Conservation (phyloP, 2,797 vertebrate genomes). For the Todus mexicanus region DNA sequence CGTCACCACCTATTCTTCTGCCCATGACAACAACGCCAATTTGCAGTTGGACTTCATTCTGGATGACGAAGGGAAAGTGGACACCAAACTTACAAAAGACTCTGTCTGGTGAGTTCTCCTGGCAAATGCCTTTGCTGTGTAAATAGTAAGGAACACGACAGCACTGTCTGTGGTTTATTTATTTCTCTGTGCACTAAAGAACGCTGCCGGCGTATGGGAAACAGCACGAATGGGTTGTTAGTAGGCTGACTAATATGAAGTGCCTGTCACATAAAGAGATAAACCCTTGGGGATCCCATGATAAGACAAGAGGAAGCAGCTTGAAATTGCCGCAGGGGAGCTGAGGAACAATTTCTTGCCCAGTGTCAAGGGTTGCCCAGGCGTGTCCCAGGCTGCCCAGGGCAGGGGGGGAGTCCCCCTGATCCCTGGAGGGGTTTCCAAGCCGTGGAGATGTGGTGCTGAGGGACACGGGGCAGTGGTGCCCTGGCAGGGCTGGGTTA, state of each 20-base stretch:
- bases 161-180: not conserved
- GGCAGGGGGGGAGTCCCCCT: not conserved
- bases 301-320: not conserved
- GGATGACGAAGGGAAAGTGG: conserved; percentile 84
- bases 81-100: conserved; percentile 84
- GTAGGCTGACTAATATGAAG: not conserved
- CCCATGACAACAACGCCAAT: conserved; percentile 94
- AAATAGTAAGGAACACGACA: not conserved
- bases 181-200: not conserved
- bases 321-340: not conserved
- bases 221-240: not conserved
- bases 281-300: not conserved
- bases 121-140: not conserved
- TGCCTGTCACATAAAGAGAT: not conserved
- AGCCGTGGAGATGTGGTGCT: not conserved
- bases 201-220: not conserved
- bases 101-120: conserved; percentile 84
- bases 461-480: not conserved
- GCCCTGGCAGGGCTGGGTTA: not conserved
- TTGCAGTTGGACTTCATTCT: conserved; percentile 88
- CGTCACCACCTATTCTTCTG: conserved; percentile 91
- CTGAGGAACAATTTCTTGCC: not conserved
- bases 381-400: not conserved
- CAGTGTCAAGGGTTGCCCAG: not conserved
- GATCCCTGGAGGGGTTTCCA: not conserved